phyloP scores from a whole-genome alignment of 2,797 vertebrate genomes.

The Coluber constrictor region DNA sequence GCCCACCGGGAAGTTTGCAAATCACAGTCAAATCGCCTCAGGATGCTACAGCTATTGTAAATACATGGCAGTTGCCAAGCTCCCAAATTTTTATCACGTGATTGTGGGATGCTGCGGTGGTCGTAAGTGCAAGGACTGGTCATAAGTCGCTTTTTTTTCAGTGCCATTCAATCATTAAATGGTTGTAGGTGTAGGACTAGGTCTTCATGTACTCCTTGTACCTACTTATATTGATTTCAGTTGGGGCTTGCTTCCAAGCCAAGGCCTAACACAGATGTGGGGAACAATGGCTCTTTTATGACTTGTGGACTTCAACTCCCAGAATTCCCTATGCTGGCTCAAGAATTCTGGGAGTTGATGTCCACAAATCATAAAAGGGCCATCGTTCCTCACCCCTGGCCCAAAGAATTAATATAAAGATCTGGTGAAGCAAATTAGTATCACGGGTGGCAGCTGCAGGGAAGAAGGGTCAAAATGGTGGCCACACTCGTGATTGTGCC shows the following conservation, averaged over 20 bases:
- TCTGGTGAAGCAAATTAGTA: not conserved
- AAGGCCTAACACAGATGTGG: not conserved
- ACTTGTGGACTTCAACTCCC: not conserved
- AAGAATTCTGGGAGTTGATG: too few species aligned
- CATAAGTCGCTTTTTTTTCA: not conserved
- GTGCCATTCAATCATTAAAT: not conserved
- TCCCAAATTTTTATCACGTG: not conserved
- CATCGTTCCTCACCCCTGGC: not conserved
- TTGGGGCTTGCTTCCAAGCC: not conserved
- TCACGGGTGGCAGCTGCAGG: not conserved
- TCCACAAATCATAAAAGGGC: not conserved
- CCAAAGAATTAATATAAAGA: not conserved
- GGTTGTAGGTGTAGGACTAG: not conserved
- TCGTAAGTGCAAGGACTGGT: not conserved
- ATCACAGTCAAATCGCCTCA: not conserved
- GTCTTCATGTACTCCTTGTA: not conserved
- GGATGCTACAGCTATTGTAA: not conserved
- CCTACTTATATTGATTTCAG: not conserved
- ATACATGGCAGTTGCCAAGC: not conserved
- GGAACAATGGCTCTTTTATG: not conserved
- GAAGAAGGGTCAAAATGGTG: not conserved
- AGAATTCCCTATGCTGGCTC: not conserved
- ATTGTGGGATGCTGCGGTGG: not conserved
- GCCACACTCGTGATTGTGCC: not conserved
- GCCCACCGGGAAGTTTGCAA: too few species aligned